Evolutionary conservation across 2,797 vertebrate species (phyloP), one percentile per base, ranked within the genome.

Genomic region (Etheostoma nigrum): DNA sequence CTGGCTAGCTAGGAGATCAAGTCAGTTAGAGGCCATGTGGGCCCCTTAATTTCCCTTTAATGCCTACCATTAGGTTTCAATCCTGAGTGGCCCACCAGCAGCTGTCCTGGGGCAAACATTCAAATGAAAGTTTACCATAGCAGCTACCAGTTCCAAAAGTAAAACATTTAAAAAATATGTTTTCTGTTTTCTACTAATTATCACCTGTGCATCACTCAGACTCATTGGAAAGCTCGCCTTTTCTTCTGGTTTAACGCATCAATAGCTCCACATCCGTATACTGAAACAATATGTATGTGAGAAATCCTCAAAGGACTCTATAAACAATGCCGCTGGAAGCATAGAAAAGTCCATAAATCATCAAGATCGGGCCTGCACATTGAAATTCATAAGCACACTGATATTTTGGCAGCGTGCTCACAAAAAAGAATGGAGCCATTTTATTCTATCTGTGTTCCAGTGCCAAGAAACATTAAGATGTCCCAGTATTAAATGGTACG

Each of bases 31-130:
- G 78, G 80, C 89, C 89, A 85, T 82, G 77, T 88, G 87, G 87
- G 79, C 84, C 85, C 84, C 82, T 84, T 91, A 87, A 94, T 93
- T 91, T 92, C 67, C 69, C 67, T 82, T 88, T 91, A 93, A 92
- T 91, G 83, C 78, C 70, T 74, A 76, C 83, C 86, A 89, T 91
- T 93, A 91, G 81, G 54, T 74, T 81, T 66, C 25, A 75, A 62
- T 67, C 78, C 67, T 52, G 72, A 84, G 81, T 70, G 73, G 71
- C 61, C 72, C 74, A 84, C 89, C 83, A 89, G 72, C 55, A 78
- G 78, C 83, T 63, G 65, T 76, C 70, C 49, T 60, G 57, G 6
- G 30, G 82, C 72, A 77, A 76, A 86, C 33, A 67, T 82, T 83
- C 78, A 76, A 76, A 89, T 83, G 3, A 74, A 72, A 76, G 58